A percentile compares a stretch with the other conserved stretches of the same genome.
Conservation (phyloP, 2,888 invertebrate genomes). For the Phrixothrix hirtus region DNA sequence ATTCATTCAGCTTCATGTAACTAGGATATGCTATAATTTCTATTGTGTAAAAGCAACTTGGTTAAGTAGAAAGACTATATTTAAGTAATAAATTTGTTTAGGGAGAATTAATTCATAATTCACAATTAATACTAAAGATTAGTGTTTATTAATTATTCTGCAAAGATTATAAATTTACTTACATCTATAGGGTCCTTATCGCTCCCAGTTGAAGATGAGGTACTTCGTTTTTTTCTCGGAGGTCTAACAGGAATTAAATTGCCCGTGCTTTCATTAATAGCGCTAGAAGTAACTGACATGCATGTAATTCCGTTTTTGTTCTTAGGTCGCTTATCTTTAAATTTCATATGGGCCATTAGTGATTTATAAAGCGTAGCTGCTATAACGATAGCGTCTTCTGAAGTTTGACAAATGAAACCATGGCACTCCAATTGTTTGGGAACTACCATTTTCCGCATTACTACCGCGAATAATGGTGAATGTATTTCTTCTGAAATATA, state of each 20-base stretch:
- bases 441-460: conserved; percentile 80
- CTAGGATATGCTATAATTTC: no score
- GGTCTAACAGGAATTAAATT: conserved; percentile 24
- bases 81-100: no score
- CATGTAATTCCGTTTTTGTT: conserved; percentile 77
- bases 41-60: no score
- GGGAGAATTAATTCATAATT: no score
- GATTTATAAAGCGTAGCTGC: conserved; percentile 90
- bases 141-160: no score
- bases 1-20: no score
- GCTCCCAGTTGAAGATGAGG: conserved; percentile 64
- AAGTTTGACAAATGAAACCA: conserved; percentile 86
- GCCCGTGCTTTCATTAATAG: conserved; percentile 44
- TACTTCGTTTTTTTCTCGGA: conserved; percentile 75
- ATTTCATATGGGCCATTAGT: conserved; percentile 78
- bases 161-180: conserved; percentile 9
- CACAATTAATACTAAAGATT: no score
- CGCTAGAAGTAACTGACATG: conserved; percentile 73
- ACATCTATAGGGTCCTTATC: conserved; percentile 58
- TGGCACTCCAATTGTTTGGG: conserved; percentile 85
- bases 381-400: conserved; percentile 89
- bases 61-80: no score
- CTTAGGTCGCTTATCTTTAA: conserved; percentile 64
- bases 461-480: conserved; percentile 86
- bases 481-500: conserved; percentile 66